phyloP scores from a whole-genome alignment of 2,113 vertebrate species.

The Prionailurus bengalensis region DNA sequence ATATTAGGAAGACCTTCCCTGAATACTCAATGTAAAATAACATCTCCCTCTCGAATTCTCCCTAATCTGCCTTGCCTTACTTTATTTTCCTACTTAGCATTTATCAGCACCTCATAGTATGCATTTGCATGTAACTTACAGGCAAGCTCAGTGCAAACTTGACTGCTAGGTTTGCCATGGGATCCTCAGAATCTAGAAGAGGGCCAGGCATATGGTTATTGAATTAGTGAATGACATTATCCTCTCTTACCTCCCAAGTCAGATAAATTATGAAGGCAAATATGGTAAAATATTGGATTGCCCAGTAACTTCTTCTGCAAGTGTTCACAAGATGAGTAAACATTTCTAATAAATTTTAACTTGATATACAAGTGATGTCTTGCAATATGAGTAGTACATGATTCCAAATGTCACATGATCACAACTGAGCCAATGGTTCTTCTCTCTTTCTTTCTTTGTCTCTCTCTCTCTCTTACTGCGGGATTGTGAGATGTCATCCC shows the following conservation, averaged over 20 bases:
- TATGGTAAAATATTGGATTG: background rate
- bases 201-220: background rate
- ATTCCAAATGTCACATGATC: no score
- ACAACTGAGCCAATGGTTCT: no score
- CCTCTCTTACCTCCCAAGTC: background rate
- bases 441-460: no score
- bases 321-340: no score
- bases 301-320: no score
- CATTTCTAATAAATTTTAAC: no score
- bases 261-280: conserved; percentile 7
- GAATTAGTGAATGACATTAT: background rate
- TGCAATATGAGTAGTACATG: no score
- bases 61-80: background rate
- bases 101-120: background rate
- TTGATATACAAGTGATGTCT: no score
- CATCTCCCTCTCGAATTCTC: background rate
- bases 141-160: background rate
- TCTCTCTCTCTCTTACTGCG: no score
- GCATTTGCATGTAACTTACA: background rate
- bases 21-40: background rate
- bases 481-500: no score
- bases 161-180: background rate
- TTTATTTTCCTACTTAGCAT: background rate
- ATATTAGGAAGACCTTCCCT: background rate
- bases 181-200: background rate